Percentiles rank a stretch among this genome's conserved stretches.
phyloP scores from a whole-genome alignment of 1,140 invertebrate species.

The Achroia grisella region DNA sequence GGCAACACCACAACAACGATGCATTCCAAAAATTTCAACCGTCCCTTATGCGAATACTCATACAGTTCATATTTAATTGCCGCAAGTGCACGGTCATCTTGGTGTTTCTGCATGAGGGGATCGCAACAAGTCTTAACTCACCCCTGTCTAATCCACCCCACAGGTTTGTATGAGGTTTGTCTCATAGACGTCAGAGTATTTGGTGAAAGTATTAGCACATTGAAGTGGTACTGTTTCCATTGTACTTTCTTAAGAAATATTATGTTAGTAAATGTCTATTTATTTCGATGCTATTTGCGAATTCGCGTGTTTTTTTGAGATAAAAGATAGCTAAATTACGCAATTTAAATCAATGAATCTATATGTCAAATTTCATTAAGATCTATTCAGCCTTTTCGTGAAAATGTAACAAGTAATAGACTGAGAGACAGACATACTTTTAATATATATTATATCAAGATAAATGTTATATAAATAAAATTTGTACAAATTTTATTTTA shows the following conservation, averaged over 20 bases:
- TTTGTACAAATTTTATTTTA: no score
- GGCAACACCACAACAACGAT: constrained; percentile 19
- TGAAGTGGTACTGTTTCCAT: constrained; percentile 14
- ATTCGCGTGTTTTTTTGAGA: no score
- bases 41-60: neutral
- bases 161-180: constrained; percentile 51
- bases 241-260: neutral
- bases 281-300: no score
- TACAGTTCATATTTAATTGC: neutral
- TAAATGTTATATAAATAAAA: no score
- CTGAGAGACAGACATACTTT: no score
- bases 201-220: constrained; percentile 45
- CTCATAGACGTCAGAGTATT: constrained; percentile 48
- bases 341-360: no score
- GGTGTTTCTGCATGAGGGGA: constrained; percentile 29
- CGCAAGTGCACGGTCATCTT: constrained; percentile 6
- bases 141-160: constrained; percentile 40
- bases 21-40: constrained; percentile 5
- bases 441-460: no score
- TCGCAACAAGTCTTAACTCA: constrained; percentile 48
- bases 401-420: no score
- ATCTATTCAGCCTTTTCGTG: no score
- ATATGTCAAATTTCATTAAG: no score
- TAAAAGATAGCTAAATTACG: no score
- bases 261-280: no score